A percentile compares a stretch with the other conserved stretches of the same genome.
Evolutionary conservation across 2,113 vertebrate genomes (phyloP).

Genomic region (Osmerus eperlanus): DNA sequence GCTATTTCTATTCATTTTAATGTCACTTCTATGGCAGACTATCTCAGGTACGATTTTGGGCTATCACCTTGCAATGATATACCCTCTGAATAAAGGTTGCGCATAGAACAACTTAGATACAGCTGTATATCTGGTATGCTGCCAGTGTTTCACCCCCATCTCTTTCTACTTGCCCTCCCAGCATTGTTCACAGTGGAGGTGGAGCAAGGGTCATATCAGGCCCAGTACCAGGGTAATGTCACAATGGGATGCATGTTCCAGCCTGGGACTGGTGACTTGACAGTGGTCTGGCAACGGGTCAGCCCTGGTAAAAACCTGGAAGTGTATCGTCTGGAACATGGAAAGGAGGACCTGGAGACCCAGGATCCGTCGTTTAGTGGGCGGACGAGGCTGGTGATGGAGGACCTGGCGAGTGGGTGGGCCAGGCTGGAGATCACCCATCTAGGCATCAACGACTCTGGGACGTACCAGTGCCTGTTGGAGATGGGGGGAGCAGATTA

Average conservation of each 20-base stretch:
- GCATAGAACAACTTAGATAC: too few species aligned
- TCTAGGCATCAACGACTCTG: slow-evolving; percentile 78
- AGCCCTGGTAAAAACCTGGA: fast-evolving
- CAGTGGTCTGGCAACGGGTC: slow-evolving; percentile 73
- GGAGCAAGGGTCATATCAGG: slow-evolving; percentile 55
- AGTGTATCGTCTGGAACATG: slow-evolving; percentile 67
- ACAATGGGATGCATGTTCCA: slow-evolving; percentile 83
- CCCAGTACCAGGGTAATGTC: slow-evolving; percentile 71
- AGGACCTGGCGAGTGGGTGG: slow-evolving; percentile 70
- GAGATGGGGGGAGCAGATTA: slow-evolving; percentile 77
- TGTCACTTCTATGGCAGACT: too few species aligned
- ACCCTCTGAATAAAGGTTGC: too few species aligned
- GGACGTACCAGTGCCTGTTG: slow-evolving; percentile 79
- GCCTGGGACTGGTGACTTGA: slow-evolving; percentile 56
- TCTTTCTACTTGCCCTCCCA: slow-evolving; percentile 51
- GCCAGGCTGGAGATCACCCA: slow-evolving; percentile 75
- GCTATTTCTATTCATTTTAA: too few species aligned
- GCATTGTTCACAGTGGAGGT: slow-evolving; percentile 80
- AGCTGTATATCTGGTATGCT: background rate
- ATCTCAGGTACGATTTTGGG: too few species aligned
- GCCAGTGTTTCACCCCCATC: background rate
- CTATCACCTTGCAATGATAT: too few species aligned
- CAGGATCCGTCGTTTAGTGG: slow-evolving; percentile 64
- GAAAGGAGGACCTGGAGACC: slow-evolving; percentile 46
- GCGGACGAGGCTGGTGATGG: slow-evolving; percentile 68